phyloP scores from a whole-genome alignment of 2,888 invertebrate species.

The Eilema depressum region DNA sequence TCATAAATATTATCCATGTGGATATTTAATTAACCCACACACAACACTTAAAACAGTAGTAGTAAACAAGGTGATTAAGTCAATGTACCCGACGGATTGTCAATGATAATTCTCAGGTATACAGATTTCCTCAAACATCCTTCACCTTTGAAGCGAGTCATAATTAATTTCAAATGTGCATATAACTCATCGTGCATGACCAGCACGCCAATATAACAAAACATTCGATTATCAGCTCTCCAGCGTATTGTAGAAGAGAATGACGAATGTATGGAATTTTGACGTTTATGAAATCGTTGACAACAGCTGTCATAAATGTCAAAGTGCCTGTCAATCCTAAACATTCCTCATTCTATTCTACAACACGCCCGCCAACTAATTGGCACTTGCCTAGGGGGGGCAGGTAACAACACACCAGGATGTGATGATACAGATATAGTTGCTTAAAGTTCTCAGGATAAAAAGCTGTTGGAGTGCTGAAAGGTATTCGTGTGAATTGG shows the following conservation, averaged over 20 bases:
- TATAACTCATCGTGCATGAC: not conserved
- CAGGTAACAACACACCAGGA: conserved; percentile 32
- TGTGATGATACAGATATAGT: conserved; percentile 47
- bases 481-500: conserved; percentile 74
- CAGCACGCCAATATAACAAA: not conserved
- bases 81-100: not conserved
- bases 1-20: not conserved
- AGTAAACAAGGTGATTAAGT: conserved; percentile 1
- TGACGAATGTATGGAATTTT: too few relatives aligned
- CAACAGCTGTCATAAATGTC: too few relatives aligned
- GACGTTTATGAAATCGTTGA: too few relatives aligned
- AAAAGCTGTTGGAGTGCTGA: conserved; percentile 67
- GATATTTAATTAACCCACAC: not conserved
- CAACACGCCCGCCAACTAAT: too few relatives aligned
- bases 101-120: not conserved
- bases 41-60: not conserved
- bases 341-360: too few relatives aligned
- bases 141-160: not conserved
- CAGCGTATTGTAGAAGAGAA: too few relatives aligned
- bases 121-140: not conserved
- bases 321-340: too few relatives aligned
- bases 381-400: too few relatives aligned
- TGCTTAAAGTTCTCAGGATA: conserved; percentile 29
- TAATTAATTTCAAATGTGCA: not conserved
- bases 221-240: not conserved